Evolutionary conservation across 2,888 invertebrate species (phyloP).

Genomic region (Eupithecia insigniata): DNA sequence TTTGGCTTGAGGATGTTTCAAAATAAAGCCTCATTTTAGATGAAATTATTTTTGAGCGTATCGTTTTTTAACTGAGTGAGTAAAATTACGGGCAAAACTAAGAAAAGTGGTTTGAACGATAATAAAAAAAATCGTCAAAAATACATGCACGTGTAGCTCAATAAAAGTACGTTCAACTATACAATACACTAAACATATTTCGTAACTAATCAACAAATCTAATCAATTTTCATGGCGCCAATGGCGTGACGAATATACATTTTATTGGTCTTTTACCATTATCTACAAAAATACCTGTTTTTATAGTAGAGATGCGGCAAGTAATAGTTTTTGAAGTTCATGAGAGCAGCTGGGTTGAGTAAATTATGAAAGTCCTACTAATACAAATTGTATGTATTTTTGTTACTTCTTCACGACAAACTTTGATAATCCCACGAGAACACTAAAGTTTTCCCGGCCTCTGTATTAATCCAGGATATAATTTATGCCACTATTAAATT

Average conservation of each 20-base stretch:
- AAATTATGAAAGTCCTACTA: neutral
- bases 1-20: neutral
- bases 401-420: no score
- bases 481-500: no score
- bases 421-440: no score
- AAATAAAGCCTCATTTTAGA: neutral
- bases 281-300: neutral
- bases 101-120: no score
- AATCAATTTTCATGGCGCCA: slow-evolving; percentile 11
- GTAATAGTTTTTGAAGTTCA: neutral
- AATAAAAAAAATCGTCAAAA: neutral
- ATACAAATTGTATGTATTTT: no score
- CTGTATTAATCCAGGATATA: no score
- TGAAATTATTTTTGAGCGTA: neutral
- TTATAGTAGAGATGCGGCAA: neutral
- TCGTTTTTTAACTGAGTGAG: neutral
- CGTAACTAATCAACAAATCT: neutral
- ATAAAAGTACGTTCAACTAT: neutral
- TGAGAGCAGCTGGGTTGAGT: neutral
- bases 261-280: slow-evolving; percentile 4
- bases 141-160: neutral
- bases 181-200: neutral
- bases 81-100: neutral
- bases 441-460: no score
- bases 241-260: slow-evolving; percentile 8